Evolutionary conservation across 2,888 invertebrate species (phyloP), one percentile per base, ranked within the genome.

Genomic region (Hypselothyrea guttata): DNA sequence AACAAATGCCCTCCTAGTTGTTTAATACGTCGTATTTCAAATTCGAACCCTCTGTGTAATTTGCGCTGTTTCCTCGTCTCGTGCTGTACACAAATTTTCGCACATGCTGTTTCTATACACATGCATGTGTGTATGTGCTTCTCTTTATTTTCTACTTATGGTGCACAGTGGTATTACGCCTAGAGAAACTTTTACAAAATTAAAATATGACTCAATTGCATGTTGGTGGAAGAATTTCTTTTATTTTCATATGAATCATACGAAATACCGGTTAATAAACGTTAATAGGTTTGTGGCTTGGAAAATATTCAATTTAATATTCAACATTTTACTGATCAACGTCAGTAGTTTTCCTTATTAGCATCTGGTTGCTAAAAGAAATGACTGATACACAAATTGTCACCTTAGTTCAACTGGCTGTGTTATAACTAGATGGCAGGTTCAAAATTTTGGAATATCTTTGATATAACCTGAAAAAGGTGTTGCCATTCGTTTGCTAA

Each of bases 281-380:
- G 61, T 49, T 76, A 74, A 76, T 73, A 63, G 48, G 18, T 44
- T 38, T 51, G 52, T 18, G 52, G 44, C 47, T 67, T 75, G 76
- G 55, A 66, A 72, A 78, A 66, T 70, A 60, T 55, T 4, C 22
- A 22, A 4, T 4, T 22, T 2, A 4, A 22, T 22, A n/a, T 46
- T 38, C 44, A 12, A 40, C 30, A 30, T 51, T 4, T 13, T 45
- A 54, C 46, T 61, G 46, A n/a, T n/a, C n/a, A n/a, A 46, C 37
- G 31, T 56, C 18, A 71, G 78, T 75, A 77, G 66, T 48, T 77
- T 81, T 81, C 64, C 56, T 53, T 57, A 62, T 77, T 77, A 77
- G 63, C 72, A 34, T 42, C 12, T 27, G 49, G 37, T 42, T 70
- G 82, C 66, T 81, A 81, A 75, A 56, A 59, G 60, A 30, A 53